Evolutionary conservation across 1,140 invertebrate species (phyloP), one percentile per base, ranked within the genome.

Genomic region (Drosophila sp.): DNA sequence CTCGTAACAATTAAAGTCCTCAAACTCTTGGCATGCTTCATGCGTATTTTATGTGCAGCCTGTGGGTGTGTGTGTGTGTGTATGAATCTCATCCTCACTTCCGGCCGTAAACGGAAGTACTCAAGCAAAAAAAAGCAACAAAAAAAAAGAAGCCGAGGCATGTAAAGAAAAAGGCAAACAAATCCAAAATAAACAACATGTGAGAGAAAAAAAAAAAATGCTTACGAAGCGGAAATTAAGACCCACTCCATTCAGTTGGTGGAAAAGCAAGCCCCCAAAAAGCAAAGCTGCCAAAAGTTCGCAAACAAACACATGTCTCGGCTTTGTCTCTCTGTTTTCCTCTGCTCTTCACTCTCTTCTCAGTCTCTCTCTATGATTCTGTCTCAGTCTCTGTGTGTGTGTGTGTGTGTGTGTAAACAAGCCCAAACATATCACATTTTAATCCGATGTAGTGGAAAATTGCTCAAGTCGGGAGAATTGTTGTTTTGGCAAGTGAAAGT

Each of bases 371-470:
- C 57, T 29, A 17, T 60, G 3, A 8, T 25, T 25, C n/a, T 40
- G n/a, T 55, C 33, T 66, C 47, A 27, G 10, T 35, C 10, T 17
- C 30, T 30, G 11, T 33, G 32, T 55, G 29, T 50, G 25, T 73
- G 33, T 67, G 38, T 50, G 61, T 67, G 57, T 81, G 70, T 76
- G 76, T 83, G 84, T 89, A 89, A 90, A 89, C 84, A 89, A 90
- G 87, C 78, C 72, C 85, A 80, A 89, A 89, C 84, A 89, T 90
- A 89, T 89, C 84, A 89, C 84, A 89, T 90, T 89, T 89, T 89
- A 89, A 89, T 89, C 84, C 84, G 74, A 90, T 89, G 84, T 89
- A 90, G 85, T 89, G 80, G 85, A 89, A 89, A 89, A 89, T 89
- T 89, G 84, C 71, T 75, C 79, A 79, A 63, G 82, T 41, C 4